phyloP scores from a whole-genome alignment of 2,113 vertebrate genomes.

The Maccullochella peelii region DNA sequence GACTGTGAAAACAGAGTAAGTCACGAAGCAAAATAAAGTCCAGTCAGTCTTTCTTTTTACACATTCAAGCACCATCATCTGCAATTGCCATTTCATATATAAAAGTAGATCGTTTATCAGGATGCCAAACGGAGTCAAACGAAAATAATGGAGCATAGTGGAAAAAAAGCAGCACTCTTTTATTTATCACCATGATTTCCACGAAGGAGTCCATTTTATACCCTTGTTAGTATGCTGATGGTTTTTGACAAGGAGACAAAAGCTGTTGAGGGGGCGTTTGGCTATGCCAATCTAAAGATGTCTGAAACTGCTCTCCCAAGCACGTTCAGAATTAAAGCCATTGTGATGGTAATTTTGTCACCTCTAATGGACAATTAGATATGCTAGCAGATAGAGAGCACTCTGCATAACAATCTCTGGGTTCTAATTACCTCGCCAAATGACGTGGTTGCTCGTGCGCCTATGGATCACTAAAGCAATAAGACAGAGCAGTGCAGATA shows the following conservation, averaged over 20 bases:
- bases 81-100: conserved; percentile 32
- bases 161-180: neutral
- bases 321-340: conserved; percentile 66
- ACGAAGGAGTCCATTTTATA: conserved; percentile 34
- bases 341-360: conserved; percentile 80
- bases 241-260: conserved; percentile 61
- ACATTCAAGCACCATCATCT: neutral
- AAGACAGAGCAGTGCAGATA: conserved; percentile 30
- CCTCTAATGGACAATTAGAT: conserved; percentile 83
- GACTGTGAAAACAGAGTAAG: conserved; percentile 27
- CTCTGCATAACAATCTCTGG: conserved; percentile 67
- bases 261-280: conserved; percentile 52
- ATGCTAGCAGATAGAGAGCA: conserved; percentile 71
- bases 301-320: conserved; percentile 61
- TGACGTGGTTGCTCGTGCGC: conserved; percentile 50
- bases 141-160: conserved; percentile 26
- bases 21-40: conserved; percentile 16
- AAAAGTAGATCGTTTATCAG: conserved; percentile 31
- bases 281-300: conserved; percentile 57
- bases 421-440: conserved; percentile 71
- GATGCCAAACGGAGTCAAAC: conserved; percentile 43
- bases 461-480: conserved; percentile 61
- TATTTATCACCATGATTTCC: conserved; percentile 52
- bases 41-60: neutral
- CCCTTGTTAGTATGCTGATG: conserved; percentile 60